Conservation (phyloP, 2,888 invertebrate species). For the Cecidostiba fungosa region DNA sequence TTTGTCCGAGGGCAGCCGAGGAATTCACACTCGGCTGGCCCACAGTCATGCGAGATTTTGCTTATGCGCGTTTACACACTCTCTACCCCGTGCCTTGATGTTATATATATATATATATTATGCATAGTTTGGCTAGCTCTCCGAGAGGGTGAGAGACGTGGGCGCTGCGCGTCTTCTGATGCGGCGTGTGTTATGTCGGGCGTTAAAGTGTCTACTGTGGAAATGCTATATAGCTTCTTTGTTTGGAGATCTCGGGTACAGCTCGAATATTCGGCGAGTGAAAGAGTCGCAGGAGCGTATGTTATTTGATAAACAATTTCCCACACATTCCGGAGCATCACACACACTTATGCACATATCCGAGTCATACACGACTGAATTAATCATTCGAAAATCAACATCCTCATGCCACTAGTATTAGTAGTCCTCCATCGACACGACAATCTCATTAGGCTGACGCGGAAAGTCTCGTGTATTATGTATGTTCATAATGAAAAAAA, state of each 20-base stretch:
- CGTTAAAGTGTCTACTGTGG: slow-evolving; percentile 32
- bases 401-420: neutral
- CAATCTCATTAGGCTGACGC: neutral
- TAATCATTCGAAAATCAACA: slow-evolving; percentile 22
- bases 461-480: neutral
- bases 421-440: neutral
- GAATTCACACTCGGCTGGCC: slow-evolving; percentile 73
- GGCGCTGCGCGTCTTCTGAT: neutral
- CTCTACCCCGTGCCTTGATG: neutral
- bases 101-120: too few relatives aligned
- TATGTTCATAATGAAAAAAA: neutral
- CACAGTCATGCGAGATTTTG: slow-evolving; percentile 72
- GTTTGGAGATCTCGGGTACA: neutral
- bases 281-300: too few relatives aligned
- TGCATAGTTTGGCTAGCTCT: neutral
- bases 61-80: slow-evolving; percentile 50
- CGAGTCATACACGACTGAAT: slow-evolving; percentile 10
- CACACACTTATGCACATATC: neutral
- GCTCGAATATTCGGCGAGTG: neutral
- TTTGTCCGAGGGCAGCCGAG: slow-evolving; percentile 74
- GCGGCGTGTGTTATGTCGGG: neutral
- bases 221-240: neutral
- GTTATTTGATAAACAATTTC: slow-evolving; percentile 4
- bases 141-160: neutral
- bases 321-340: neutral